Base-by-base conservation (phyloP, 2,113 vertebrate genomes). In the Aptenodytes forsteri region DNA sequence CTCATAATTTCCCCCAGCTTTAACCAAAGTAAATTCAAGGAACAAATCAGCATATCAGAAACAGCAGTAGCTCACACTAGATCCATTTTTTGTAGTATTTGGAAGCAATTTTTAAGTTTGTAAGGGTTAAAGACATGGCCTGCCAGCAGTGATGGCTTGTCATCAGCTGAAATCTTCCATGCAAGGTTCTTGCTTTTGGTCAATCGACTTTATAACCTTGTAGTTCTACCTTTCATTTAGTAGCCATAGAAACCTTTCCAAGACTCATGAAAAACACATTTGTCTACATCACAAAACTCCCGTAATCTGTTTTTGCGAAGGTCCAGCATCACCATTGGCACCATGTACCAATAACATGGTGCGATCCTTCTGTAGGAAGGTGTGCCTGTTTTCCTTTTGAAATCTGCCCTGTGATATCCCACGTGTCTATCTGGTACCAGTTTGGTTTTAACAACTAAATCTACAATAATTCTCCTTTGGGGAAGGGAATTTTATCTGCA, bases 251-350 rank as follows among this genome's bases (percentile, higher is more conserved):
- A 64, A 52, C 17, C 40, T 79, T 65, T 34, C 50, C 32, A 67
- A 71, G 42, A 61, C 21, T 23, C 83, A 20, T 17, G n/a, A 59
- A 56, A 90, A 81, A 8, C 40, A 54, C 7, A 11, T 42, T 77
- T 77, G 14, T 19, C 38, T 61, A 29, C 8, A 8, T 83, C 59
- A 61, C 30, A 47, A 75, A 88, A 40, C 10, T 61, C 49, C 25
- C 0, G 0, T 58, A 13, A 72, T 13, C 64, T n/a, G 21, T 25
- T 89, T 89, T 65, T 83, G 26, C 0, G 2, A 55, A 83, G 12
- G 9, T 47, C 32, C 21, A 30, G 14, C 17, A 30, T 22, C 46
- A 75, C 21, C 61, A 72, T 42, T 16, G 42, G 42, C 25, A 20
- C 23, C 2, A 26, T 17, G 29, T 11, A 49, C 30, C 27, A n/a